Conservation (phyloP, 2,797 vertebrate species). For the Pantherophis alleghaniensis region DNA sequence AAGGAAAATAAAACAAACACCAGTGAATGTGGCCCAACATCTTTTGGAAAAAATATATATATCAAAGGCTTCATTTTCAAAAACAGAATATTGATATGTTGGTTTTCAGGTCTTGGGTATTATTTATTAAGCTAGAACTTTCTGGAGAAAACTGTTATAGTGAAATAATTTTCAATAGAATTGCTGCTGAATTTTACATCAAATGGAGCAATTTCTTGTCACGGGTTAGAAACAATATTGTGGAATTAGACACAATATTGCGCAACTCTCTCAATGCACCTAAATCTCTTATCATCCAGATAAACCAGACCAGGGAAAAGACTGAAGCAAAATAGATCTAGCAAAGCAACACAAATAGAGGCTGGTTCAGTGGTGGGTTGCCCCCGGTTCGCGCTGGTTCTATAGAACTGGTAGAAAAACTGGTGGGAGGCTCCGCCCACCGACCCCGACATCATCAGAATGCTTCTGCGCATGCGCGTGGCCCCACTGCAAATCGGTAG, state of each 20-base stretch:
- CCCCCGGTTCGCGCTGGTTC: no score
- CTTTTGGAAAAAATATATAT: conserved; percentile 24
- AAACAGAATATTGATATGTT: conserved; percentile 29
- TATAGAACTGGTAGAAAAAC: no score
- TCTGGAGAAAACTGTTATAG: conserved; percentile 39
- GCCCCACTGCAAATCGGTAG: no score
- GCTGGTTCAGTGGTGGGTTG: background rate
- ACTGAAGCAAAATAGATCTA: conserved; percentile 46
- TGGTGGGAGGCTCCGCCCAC: no score
- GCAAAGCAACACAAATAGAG: background rate
- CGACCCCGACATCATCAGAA: no score
- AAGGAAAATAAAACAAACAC: conserved; percentile 4
- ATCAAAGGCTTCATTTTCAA: conserved; percentile 14
- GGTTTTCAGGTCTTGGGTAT: conserved; percentile 25
- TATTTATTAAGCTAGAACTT: conserved; percentile 33
- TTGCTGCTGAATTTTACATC: conserved; percentile 52
- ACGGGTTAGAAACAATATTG: conserved; percentile 61
- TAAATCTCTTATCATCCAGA: conserved; percentile 54
- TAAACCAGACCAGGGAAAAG: conserved; percentile 51
- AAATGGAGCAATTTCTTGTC: conserved; percentile 60
- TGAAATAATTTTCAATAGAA: conserved; percentile 59
- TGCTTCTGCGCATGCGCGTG: no score
- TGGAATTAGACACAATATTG: conserved; percentile 56
- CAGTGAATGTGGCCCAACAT: conserved; percentile 37
- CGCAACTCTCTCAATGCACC: conserved; percentile 49